A percentile compares a stretch with the other conserved stretches of the same genome.
phyloP scores from a whole-genome alignment of 1,140 invertebrate species.

The Diuraphis noxia region DNA sequence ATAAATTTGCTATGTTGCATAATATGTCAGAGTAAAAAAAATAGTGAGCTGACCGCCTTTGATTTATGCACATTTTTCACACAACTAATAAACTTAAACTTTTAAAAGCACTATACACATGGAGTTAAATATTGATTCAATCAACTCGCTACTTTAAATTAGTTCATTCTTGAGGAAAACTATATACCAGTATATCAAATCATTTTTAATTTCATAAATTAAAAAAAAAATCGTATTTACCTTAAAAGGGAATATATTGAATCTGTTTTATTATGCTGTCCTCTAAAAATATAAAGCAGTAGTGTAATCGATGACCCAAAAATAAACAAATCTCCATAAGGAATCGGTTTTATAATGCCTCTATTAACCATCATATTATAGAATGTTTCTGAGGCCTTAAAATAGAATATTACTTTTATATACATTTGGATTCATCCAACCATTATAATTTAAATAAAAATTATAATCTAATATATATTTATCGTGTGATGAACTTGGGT shows the following conservation, averaged over 20 bases:
- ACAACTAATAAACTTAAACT: not conserved
- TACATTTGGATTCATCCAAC: constrained; percentile 17
- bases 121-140: not conserved
- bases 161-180: no score
- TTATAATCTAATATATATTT: not conserved
- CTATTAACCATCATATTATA: constrained; percentile 73
- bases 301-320: constrained; percentile 67
- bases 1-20: not conserved
- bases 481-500: not conserved
- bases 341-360: constrained; percentile 67
- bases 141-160: not conserved
- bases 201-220: not conserved
- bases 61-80: not conserved
- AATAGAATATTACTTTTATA: constrained; percentile 55
- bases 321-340: constrained; percentile 70
- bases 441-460: not conserved
- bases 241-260: constrained; percentile 69
- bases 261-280: constrained; percentile 63
- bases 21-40: not conserved
- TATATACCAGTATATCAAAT: not conserved
- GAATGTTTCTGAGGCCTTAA: constrained; percentile 74
- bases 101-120: not conserved
- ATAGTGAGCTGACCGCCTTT: not conserved
- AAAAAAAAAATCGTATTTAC: constrained; percentile 59
- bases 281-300: constrained; percentile 67